These are phyloP conservation scores for Carduelis carduelis DNA, from an alignment of 2,797 vertebrate species.

Conservation along the genomic window DNA sequence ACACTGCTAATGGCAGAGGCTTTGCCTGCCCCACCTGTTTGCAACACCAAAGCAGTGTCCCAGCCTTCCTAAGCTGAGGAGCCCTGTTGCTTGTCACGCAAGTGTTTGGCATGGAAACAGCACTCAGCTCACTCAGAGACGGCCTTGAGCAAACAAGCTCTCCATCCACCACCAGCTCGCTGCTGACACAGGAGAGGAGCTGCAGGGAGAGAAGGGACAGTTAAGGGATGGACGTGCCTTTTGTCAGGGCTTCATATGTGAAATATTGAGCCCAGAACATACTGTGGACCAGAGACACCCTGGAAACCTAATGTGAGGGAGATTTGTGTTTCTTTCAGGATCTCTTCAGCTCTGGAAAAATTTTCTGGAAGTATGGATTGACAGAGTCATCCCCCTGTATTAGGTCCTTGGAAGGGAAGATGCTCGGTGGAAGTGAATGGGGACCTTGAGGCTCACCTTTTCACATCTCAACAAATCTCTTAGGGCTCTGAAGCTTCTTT, in stretches of 20 bases:
- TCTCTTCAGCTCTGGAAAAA: background rate
- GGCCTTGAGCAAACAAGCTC: slow-evolving; percentile 46
- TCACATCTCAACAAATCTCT: background rate
- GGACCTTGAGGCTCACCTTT: background rate
- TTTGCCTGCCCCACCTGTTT: background rate
- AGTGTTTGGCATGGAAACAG: slow-evolving; percentile 55
- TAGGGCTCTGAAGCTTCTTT: background rate
- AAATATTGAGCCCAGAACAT: background rate
- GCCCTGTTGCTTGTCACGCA: background rate
- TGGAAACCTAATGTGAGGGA: background rate
- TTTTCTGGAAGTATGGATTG: background rate
- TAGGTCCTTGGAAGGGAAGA: background rate
- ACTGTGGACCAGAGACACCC: background rate
- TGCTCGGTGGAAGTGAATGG: background rate
- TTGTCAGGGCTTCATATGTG: background rate
- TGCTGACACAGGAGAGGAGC: background rate
- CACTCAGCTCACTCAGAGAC: background rate
- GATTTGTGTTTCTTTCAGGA: background rate
- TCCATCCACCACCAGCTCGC: background rate
- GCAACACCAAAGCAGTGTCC: background rate
- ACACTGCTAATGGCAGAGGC: background rate
- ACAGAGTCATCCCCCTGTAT: background rate
- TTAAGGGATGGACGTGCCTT: background rate
- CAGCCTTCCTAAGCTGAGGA: background rate
- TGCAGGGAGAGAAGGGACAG: background rate